Conservation (phyloP, 2,888 invertebrate genomes). For the Temnothorax ravouxi region DNA sequence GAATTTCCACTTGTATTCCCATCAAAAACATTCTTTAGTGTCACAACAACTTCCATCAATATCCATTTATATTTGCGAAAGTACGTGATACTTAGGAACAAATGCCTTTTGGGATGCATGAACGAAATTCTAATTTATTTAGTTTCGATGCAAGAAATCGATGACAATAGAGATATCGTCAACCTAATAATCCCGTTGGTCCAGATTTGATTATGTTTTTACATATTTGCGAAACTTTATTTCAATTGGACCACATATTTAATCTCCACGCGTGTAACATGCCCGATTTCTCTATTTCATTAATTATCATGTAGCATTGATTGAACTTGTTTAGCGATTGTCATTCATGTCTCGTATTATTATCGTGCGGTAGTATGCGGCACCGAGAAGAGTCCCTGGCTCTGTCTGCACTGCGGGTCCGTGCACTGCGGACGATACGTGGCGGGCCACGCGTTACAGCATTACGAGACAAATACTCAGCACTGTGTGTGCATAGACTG, state of each 20-base stretch:
- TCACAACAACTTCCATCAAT: background rate
- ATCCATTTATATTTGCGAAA: background rate
- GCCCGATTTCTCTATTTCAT: background rate
- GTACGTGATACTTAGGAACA: background rate
- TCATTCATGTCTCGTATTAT: conserved; percentile 33
- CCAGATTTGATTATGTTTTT: background rate
- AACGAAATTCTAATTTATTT: background rate
- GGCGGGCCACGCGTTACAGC: too few relatives aligned
- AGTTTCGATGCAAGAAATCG: background rate
- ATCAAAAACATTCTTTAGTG: background rate
- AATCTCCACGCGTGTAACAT: background rate
- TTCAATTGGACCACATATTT: background rate
- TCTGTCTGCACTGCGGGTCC: too few relatives aligned
- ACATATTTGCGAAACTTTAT: background rate
- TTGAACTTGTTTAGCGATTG: background rate
- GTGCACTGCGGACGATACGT: too few relatives aligned
- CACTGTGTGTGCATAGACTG: too few relatives aligned
- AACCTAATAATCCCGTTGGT: background rate
- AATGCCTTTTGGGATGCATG: background rate
- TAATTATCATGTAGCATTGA: background rate
- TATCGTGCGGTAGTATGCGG: too few relatives aligned
- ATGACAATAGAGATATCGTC: background rate
- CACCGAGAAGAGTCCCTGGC: too few relatives aligned
- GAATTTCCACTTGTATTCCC: background rate
- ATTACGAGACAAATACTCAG: too few relatives aligned